Evolutionary conservation across 2,888 invertebrate species (phyloP), one percentile per base, ranked within the genome.

Genomic region (Shargacucullia verbasci): DNA sequence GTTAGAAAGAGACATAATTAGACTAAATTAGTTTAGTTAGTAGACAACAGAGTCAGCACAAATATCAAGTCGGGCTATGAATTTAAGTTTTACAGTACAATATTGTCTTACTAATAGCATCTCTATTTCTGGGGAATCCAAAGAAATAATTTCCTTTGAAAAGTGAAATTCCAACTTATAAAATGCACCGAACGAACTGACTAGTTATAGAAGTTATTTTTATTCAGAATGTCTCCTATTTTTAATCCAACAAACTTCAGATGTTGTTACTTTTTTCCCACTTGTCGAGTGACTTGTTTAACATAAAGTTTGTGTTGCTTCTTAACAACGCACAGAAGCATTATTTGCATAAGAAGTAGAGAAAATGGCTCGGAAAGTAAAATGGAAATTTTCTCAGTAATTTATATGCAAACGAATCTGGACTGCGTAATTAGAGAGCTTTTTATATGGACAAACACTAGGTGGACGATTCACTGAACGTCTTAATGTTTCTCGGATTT

Each of bases 381-480:
- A 84, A 89, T 86, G 84, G 82, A 85, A 85, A 86, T 87, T 86
- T 79, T 81, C 78, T 54, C 73, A 73, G 82, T 85, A 83, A 92
- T 93, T 91, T 91, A 83, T 87, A 92, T 92, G 90, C 91, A 88
- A 92, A 92, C 83, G 88, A 89, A 88, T 86, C 76, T 69, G 75
- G 78, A 80, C 80, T 84, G 71, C 76, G 85, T 87, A 90, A 91
- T 90, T 89, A 90, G 85, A 80, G 78, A 76, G 82, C 79, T 87
- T 86, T 86, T 88, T 79, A 80, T 75, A 60, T 64, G 68, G 68
- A 80, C 69, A 75, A 79, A 78, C 70, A 75, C 71, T 76, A 54
- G 53, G 50, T 55, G 44, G 53, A 55, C 48, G 27, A 44, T 25
- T 45, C 54, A 53, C 50, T 61, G 40, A 58, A 37, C 12, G 45